A percentile compares a stretch with the other conserved stretches of the same genome.
Evolutionary conservation across 2,888 invertebrate species (phyloP).

Genomic region (Stenurella melanura): DNA sequence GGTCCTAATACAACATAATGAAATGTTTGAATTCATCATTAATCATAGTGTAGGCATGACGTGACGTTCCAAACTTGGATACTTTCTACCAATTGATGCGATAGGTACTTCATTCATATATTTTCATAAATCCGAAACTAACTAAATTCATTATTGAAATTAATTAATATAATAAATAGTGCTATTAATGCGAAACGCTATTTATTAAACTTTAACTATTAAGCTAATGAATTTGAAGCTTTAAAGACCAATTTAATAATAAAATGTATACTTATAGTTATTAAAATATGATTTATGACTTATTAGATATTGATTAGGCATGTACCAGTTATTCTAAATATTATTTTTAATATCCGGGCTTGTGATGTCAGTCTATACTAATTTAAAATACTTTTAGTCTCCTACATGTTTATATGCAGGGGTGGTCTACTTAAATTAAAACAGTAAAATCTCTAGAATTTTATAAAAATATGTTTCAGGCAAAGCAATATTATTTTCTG

Average conservation of each 20-base stretch:
- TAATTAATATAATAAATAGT: slow-evolving; percentile 25
- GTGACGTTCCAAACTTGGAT: too few relatives aligned
- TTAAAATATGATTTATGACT: slow-evolving; percentile 19
- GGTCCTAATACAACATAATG: too few relatives aligned
- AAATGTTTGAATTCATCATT: too few relatives aligned
- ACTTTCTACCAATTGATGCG: not conserved
- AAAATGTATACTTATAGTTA: slow-evolving; percentile 7
- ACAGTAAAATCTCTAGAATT: too few relatives aligned
- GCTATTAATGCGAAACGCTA: slow-evolving; percentile 6
- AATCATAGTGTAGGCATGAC: too few relatives aligned
- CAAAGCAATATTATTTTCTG: too few relatives aligned
- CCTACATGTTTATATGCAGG: not conserved
- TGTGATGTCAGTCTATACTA: not conserved
- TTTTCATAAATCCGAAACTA: slow-evolving; percentile 1
- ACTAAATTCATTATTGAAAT: slow-evolving; percentile 23
- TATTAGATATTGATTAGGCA: slow-evolving; percentile 15
- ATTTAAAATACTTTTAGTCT: not conserved
- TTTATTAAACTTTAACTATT: slow-evolving; percentile 27
- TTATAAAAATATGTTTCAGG: too few relatives aligned
- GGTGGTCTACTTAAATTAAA: too few relatives aligned
- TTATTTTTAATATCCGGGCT: not conserved
- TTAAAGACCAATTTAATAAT: slow-evolving; percentile 11
- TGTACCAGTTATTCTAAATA: slow-evolving; percentile 2
- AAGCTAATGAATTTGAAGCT: slow-evolving; percentile 3
- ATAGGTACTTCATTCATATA: not conserved